Conservation (phyloP, 2,888 invertebrate species). For the Cephus pulcher region DNA sequence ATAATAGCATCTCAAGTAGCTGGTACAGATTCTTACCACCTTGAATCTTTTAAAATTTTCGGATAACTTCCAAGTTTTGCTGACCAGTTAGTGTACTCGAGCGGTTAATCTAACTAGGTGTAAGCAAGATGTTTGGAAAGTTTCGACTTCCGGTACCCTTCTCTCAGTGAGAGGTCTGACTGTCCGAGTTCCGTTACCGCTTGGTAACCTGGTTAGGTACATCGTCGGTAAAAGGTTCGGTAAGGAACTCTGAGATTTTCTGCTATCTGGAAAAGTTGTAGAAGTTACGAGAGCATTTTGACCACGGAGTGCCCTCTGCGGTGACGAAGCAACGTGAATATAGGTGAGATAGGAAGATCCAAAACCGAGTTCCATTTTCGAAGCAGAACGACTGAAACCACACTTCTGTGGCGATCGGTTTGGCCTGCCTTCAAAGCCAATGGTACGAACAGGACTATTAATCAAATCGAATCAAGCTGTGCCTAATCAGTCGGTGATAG, state of each 20-base stretch:
- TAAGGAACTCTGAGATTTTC: neutral
- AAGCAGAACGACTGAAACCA: neutral
- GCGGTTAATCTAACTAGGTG: neutral
- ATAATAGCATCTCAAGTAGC: neutral
- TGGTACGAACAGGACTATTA: conserved; percentile 40
- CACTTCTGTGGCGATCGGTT: neutral
- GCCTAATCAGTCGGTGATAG: conserved; percentile 52
- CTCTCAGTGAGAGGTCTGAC: neutral
- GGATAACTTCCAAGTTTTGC: neutral
- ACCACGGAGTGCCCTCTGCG: neutral
- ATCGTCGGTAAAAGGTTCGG: neutral
- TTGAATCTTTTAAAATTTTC: neutral
- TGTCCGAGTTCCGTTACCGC: neutral
- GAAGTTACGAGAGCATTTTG: neutral
- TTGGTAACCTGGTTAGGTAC: neutral
- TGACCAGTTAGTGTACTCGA: neutral
- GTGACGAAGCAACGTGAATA: neutral
- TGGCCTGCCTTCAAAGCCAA: conserved; percentile 5
- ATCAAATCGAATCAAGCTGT: conserved; percentile 51
- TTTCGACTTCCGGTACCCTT: neutral
- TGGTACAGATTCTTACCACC: neutral
- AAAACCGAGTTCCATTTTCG: neutral
- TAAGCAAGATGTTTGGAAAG: neutral
- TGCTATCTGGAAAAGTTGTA: neutral
- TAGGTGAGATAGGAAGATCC: neutral